A percentile compares a stretch with the other conserved stretches of the same genome.
These are phyloP conservation scores for Poeciliopsis turrubarensis DNA, from an alignment of 2,113 vertebrate genomes.

Conservation along the genomic window DNA sequence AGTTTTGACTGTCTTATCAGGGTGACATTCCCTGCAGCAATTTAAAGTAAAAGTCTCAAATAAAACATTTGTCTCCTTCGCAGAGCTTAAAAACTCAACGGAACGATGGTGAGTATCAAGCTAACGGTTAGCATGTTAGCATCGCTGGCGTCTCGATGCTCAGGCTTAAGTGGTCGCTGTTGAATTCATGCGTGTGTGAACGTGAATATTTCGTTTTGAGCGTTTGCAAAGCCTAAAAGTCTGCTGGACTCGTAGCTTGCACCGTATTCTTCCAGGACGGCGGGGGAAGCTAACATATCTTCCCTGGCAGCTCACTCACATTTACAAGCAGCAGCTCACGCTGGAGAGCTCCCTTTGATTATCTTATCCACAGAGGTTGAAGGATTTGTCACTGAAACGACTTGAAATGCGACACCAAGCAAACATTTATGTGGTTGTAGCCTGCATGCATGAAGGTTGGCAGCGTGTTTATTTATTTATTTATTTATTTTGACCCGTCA, in stretches of 20 bases:
- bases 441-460: conserved; percentile 3
- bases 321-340: background rate
- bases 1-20: background rate
- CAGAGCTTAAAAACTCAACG: conserved; percentile 44
- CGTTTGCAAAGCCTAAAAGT: background rate
- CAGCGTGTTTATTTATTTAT: conserved; percentile 16
- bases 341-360: background rate
- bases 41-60: background rate
- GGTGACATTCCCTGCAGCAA: background rate
- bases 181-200: background rate
- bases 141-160: background rate
- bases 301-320: background rate
- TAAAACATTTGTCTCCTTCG: conserved; percentile 5
- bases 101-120: conserved; percentile 73
- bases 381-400: background rate
- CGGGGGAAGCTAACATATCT: background rate
- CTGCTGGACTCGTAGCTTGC: accelerated
- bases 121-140: conserved; percentile 23
- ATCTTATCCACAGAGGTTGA: background rate
- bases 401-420: background rate
- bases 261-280: background rate
- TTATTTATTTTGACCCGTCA: conserved; percentile 15
- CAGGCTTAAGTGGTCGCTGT: background rate
- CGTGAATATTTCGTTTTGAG: background rate
- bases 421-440: background rate